Conservation (phyloP, 2,888 invertebrate genomes). For the Helleia helle region DNA sequence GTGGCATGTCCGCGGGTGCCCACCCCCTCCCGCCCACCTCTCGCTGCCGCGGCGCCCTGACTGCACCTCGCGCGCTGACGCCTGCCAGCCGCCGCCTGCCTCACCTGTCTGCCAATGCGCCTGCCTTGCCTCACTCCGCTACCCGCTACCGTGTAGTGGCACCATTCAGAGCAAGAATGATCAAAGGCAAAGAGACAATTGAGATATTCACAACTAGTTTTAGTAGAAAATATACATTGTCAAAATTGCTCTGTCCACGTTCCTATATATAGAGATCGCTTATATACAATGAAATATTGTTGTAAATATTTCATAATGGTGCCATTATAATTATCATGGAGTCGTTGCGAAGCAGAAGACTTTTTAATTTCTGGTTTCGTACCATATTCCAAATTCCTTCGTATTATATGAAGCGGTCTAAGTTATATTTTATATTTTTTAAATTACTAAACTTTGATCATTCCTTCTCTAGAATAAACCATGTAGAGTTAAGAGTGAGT, state of each 20-base stretch:
- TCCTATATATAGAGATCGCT: too few relatives aligned
- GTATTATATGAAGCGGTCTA: too few relatives aligned
- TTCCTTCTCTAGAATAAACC: slow-evolving; percentile 1
- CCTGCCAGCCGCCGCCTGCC: slow-evolving; percentile 47
- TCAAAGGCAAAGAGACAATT: not conserved
- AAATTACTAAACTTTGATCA: slow-evolving; percentile 1
- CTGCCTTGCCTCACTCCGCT: slow-evolving; percentile 36
- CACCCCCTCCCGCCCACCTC: slow-evolving; percentile 53
- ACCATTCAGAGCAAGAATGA: not conserved
- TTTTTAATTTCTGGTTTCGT: too few relatives aligned
- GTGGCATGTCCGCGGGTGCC: slow-evolving; percentile 80
- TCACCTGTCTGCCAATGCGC: slow-evolving; percentile 52
- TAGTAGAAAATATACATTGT: not conserved
- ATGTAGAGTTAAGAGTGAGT: too few relatives aligned
- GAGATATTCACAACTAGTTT: too few relatives aligned
- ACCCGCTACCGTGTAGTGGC: slow-evolving; percentile 20
- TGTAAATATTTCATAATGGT: too few relatives aligned
- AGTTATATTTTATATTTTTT: too few relatives aligned
- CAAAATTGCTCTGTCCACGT: not conserved
- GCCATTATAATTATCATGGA: too few relatives aligned
- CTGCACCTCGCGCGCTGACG: slow-evolving; percentile 63
- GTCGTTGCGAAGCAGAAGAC: too few relatives aligned
- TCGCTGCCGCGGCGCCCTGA: slow-evolving; percentile 68
- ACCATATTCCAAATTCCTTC: too few relatives aligned
- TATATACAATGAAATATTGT: too few relatives aligned